Evolutionary conservation across 2,888 invertebrate genomes (phyloP).

Genomic region (Perizoma affinitatum): DNA sequence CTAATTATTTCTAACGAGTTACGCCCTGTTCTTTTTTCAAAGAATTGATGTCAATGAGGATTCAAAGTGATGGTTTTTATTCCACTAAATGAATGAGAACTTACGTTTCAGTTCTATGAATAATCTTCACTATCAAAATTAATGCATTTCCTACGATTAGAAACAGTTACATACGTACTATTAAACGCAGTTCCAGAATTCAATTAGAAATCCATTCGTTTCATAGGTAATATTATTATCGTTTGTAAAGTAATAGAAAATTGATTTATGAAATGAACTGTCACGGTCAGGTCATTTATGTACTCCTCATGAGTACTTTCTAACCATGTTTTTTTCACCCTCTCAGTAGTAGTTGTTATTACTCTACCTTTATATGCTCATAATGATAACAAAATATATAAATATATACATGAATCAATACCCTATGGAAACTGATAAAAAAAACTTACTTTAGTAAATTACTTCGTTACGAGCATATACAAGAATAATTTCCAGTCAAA

Average conservation of each 20-base stretch:
- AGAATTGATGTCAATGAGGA: neutral
- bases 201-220: slow-evolving; percentile 1
- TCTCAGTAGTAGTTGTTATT: no score
- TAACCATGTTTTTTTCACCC: no score
- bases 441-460: neutral
- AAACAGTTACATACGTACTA: neutral
- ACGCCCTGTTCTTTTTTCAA: no score
- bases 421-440: neutral
- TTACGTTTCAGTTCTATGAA: no score
- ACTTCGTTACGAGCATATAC: neutral
- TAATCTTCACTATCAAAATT: neutral
- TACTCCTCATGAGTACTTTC: neutral
- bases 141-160: neutral
- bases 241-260: neutral
- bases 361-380: no score
- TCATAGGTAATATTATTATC: neutral
- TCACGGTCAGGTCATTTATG: no score
- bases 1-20: no score
- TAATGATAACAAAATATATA: neutral
- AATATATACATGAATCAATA: neutral
- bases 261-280: neutral
- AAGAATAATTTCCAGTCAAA: slow-evolving; percentile 12
- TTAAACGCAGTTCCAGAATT: neutral
- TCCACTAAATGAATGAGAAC: no score
- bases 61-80: neutral